Evolutionary conservation across 37 sponge, comb jelly and placozoan genomes (phyloP).

Genomic region (Aphrocallistes beatrix): DNA sequence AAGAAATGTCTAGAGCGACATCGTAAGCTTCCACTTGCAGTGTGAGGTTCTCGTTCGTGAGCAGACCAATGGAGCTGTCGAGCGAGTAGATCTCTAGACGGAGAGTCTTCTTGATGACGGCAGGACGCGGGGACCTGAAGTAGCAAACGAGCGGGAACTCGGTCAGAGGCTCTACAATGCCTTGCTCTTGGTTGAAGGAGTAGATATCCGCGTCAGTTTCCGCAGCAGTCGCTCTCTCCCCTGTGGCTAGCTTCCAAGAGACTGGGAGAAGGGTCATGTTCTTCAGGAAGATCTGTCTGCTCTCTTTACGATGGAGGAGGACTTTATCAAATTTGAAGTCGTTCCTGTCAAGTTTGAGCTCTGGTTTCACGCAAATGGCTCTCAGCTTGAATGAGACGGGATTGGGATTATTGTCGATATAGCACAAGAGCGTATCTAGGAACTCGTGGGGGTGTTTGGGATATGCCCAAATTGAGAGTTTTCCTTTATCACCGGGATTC

Average conservation of each 20-base stretch:
- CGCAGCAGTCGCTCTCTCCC: conserved; percentile 40
- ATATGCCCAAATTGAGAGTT: conserved; percentile 82
- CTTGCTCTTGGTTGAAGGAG: conserved; percentile 80
- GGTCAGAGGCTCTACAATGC: conserved; percentile 74
- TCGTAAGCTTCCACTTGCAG: conserved; percentile 91
- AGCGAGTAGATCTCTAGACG: conserved; percentile 62
- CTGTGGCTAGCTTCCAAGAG: conserved; percentile 80
- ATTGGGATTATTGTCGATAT: conserved; percentile 78
- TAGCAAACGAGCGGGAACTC: conserved; percentile 68
- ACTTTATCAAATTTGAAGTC: conserved; percentile 80
- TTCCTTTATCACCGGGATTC: conserved; percentile 58
- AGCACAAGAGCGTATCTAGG: conserved; percentile 72
- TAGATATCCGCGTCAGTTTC: conserved; percentile 67
- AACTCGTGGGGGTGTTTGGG: conserved; percentile 54
- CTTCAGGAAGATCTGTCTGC: conserved; percentile 52
- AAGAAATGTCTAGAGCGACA: conserved; percentile 89
- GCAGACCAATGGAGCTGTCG: conserved; percentile 79
- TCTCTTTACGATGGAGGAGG: conserved; percentile 78
- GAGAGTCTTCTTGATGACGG: conserved; percentile 57
- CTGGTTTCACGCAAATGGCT: conserved; percentile 79
- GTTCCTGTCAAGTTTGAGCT: conserved; percentile 79
- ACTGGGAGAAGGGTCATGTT: conserved; percentile 83
- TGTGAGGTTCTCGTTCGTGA: conserved; percentile 63
- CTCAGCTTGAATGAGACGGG: conserved; percentile 57
- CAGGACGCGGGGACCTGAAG: conserved; percentile 76